Evolutionary conservation across 2,797 vertebrate species (phyloP).

Genomic region (Darevskia nairensis): DNA sequence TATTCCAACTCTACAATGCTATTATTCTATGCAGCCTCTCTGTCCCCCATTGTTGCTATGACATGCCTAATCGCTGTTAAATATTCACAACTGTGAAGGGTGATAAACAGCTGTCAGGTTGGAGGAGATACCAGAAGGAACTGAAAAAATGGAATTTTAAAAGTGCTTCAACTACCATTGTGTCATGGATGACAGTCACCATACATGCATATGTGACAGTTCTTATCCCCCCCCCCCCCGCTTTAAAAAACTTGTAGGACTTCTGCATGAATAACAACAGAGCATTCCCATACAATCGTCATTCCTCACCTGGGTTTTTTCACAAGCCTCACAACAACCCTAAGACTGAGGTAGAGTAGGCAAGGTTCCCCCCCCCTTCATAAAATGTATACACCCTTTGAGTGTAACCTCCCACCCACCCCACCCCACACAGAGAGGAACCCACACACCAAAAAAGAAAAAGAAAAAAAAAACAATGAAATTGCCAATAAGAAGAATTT

Average conservation of each 20-base stretch:
- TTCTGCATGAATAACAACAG: not conserved
- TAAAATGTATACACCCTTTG: too few species aligned
- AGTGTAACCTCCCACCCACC: too few species aligned
- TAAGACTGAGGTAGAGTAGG: too few species aligned
- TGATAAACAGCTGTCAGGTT: conserved; percentile 74
- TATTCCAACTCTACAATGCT: too few species aligned
- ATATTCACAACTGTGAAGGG: conserved; percentile 71
- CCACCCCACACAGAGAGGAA: too few species aligned
- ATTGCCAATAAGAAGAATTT: too few species aligned
- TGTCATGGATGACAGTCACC: conserved; percentile 63
- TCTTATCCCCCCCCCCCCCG: not conserved
- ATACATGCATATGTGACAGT: conserved; percentile 53
- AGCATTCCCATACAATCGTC: not conserved
- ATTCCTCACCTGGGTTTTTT: too few species aligned
- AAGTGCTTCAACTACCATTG: conserved; percentile 70
- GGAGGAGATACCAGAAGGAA: conserved; percentile 72
- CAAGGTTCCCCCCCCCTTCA: too few species aligned
- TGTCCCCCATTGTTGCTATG: conserved; percentile 31
- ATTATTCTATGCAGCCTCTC: not conserved
- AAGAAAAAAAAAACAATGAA: too few species aligned
- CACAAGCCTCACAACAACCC: not conserved
- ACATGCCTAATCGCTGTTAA: conserved; percentile 67
- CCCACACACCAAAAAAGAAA: too few species aligned
- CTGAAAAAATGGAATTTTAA: conserved; percentile 74
- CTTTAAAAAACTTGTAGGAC: not conserved